Conservation (phyloP, 2,888 invertebrate genomes). For the Cephus pygmeus region DNA sequence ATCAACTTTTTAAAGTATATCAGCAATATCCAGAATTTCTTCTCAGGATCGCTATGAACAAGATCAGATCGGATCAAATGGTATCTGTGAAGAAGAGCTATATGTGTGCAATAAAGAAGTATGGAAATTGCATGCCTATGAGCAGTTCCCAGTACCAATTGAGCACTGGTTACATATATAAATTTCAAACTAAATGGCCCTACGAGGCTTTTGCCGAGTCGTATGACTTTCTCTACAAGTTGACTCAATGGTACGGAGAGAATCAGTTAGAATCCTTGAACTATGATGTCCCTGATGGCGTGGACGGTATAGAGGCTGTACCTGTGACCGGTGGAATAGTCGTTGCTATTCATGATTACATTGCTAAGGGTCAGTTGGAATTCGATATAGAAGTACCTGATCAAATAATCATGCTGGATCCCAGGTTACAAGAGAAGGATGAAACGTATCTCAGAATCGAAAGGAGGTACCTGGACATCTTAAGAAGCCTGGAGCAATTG, state of each 20-base stretch:
- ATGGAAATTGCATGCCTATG: constrained; percentile 66
- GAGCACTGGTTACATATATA: constrained; percentile 61
- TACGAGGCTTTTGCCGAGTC: constrained; percentile 65
- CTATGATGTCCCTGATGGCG: constrained; percentile 23
- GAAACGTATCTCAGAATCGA: constrained; percentile 65
- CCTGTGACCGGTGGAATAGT: constrained; percentile 68
- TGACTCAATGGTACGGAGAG: constrained; percentile 43
- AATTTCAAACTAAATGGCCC: constrained; percentile 68
- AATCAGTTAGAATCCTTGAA: constrained; percentile 21
- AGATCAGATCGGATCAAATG: constrained; percentile 72
- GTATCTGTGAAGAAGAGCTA: constrained; percentile 69
- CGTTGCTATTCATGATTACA: constrained; percentile 67
- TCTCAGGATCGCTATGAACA: constrained; percentile 71
- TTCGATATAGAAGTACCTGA: constrained; percentile 70
- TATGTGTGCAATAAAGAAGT: constrained; percentile 60
- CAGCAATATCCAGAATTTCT: constrained; percentile 77
- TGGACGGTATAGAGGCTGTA: constrained; percentile 57
- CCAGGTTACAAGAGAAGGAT: constrained; percentile 66
- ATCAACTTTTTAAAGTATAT: constrained; percentile 78
- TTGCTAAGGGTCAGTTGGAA: constrained; percentile 50
- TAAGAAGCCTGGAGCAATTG: constrained; percentile 27
- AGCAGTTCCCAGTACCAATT: constrained; percentile 68
- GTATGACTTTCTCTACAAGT: constrained; percentile 46
- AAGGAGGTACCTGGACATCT: constrained; percentile 60
- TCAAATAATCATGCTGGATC: constrained; percentile 70